Evolutionary conservation across 1,140 invertebrate species (phyloP), one percentile per base, ranked within the genome.

Genomic region (Dreissena rostriformis): DNA sequence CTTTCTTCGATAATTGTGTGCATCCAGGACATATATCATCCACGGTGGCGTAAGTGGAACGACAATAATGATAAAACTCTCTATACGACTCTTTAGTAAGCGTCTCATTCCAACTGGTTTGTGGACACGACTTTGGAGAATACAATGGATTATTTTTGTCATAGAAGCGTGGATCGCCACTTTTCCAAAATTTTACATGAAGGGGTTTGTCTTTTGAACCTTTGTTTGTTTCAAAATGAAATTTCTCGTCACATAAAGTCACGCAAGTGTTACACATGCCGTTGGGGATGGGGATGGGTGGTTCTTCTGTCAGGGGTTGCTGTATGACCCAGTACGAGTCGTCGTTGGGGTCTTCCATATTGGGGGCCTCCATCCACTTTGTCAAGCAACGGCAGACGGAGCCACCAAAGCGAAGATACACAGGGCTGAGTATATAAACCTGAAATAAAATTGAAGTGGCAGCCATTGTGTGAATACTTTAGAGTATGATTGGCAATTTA

Each of bases 341-440:
- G 75, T 91, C 89, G 0, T 55, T 74, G 26, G 81, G 74, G 63
- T 89, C 84, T 0, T 29, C 82, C 72, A 86, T 85, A 39, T 75
- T 28, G 22, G 72, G 57, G 8, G 90, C 88, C 29, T 88, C 88
- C 72, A 87, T 86, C 90, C 90, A 91, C 7, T 72, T 68, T 29
- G 78, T 84, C 73, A 91, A 79, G 87, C 89, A 91, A 10, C 86
- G 84, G 68, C 86, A 87, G 14, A 89, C 86, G 22, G 89, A 90
- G 28, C 90, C 89, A 73, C 90, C 89, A 86, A 91, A 90, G 53
- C 88, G 86, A 70, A 91, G 79, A 82, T 89, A 91, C 7, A 91
- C 86, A n/a, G 90, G 88, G 84, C 85, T 84, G 26, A 91, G 76
- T 52, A 90, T 77, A 76, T 91, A 91, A 28, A 90, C 89, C 89